Conservation (phyloP, 2,888 invertebrate genomes). For the Synanthedon formicaeformis region DNA sequence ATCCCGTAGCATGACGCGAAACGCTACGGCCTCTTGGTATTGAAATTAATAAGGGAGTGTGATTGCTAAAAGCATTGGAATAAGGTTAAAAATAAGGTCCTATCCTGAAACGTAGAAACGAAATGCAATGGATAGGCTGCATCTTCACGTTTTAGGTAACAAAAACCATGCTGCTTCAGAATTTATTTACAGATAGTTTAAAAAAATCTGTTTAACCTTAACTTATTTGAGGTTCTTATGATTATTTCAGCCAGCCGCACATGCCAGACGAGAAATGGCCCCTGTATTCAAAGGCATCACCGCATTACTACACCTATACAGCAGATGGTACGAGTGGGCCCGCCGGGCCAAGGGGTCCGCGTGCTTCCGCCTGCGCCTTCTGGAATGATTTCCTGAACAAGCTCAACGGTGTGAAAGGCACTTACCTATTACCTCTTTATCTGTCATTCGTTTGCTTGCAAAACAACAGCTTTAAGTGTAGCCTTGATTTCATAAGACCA, state of each 20-base stretch:
- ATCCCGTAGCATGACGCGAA: too few species aligned
- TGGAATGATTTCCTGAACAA: constrained; percentile 96
- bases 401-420: constrained; percentile 74
- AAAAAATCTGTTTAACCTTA: too few species aligned
- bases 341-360: constrained; percentile 76
- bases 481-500: not conserved
- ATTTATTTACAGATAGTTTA: too few species aligned
- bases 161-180: too few species aligned
- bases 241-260: constrained; percentile 68
- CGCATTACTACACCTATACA: constrained; percentile 91
- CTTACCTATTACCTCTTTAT: constrained; percentile 1
- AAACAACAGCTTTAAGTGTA: too few species aligned
- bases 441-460: not conserved
- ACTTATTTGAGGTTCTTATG: too few species aligned
- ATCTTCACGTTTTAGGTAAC: too few species aligned
- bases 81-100: not conserved
- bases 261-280: constrained; percentile 87
- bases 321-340: constrained; percentile 79
- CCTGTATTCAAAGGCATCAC: constrained; percentile 84
- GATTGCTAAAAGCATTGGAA: too few species aligned
- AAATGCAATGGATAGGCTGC: too few species aligned
- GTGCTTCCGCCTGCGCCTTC: constrained; percentile 92
- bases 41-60: too few species aligned
- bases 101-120: not conserved
- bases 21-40: too few species aligned